Percentiles rank a stretch among this genome's conserved stretches.
Conservation (phyloP, 2,113 vertebrate genomes). For the Phasianus colchicus region DNA sequence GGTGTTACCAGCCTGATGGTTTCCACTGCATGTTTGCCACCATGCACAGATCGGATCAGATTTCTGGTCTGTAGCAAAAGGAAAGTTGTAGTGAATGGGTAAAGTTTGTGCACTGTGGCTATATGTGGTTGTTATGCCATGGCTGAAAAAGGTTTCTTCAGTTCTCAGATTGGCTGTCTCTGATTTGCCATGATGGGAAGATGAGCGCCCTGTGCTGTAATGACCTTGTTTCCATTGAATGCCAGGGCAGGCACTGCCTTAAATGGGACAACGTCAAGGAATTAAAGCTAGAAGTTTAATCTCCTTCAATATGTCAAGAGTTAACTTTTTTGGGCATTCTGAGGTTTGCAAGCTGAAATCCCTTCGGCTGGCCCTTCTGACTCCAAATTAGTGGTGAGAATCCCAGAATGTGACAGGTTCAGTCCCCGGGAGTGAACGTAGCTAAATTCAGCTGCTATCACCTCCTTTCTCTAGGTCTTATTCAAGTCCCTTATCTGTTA, state of each 20-base stretch:
- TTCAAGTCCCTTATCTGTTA: slow-evolving; percentile 13
- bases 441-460: slow-evolving; percentile 11
- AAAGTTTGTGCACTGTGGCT: neutral
- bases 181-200: neutral
- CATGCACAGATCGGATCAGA: neutral
- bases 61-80: neutral
- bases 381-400: neutral
- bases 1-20: neutral
- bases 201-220: neutral
- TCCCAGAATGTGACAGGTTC: neutral
- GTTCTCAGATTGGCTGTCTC: neutral
- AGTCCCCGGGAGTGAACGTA: neutral
- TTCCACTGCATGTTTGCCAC: neutral
- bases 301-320: neutral
- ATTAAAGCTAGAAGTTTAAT: neutral
- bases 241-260: neutral
- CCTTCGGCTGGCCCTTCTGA: neutral
- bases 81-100: neutral
- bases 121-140: neutral
- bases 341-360: neutral
- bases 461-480: neutral
- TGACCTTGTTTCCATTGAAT: neutral
- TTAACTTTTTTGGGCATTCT: neutral
- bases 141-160: neutral
- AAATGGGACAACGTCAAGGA: neutral